Evolutionary conservation across 2,113 vertebrate species (phyloP).

Genomic region (Excalfactoria chinensis): DNA sequence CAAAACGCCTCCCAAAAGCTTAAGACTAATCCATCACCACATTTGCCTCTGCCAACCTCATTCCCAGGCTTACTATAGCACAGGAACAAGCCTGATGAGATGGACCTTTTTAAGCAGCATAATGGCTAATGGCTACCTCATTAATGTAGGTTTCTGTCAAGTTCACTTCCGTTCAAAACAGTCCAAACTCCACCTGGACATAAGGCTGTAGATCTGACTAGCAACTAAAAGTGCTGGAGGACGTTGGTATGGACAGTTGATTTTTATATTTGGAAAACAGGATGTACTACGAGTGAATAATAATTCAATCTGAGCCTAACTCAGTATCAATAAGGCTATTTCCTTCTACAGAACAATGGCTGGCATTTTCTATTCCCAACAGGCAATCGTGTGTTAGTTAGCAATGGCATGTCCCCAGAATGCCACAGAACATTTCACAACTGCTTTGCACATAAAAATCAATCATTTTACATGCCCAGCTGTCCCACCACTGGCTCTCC

Average conservation of each 20-base stretch:
- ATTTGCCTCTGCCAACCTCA: neutral
- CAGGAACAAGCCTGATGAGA: neutral
- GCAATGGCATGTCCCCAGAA: slow-evolving; percentile 69
- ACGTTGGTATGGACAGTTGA: neutral
- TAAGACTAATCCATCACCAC: neutral
- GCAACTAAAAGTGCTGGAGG: neutral
- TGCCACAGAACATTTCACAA: slow-evolving; percentile 68
- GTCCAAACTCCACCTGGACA: neutral
- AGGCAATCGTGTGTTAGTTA: slow-evolving; percentile 64
- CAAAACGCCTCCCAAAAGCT: neutral
- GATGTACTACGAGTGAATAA: slow-evolving; percentile 47
- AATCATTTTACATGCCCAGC: slow-evolving; percentile 49
- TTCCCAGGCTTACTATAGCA: neutral
- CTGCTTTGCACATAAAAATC: slow-evolving; percentile 60
- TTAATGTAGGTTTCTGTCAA: neutral
- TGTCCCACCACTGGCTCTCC: slow-evolving; percentile 45
- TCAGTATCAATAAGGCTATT: slow-evolving; percentile 70
- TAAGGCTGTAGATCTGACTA: neutral
- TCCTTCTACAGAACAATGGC: slow-evolving; percentile 69
- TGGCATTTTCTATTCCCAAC: slow-evolving; percentile 71
- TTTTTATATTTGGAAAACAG: slow-evolving; percentile 55
- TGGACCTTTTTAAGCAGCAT: neutral
- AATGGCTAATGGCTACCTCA: neutral
- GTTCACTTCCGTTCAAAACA: neutral
- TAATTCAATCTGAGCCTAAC: slow-evolving; percentile 59